phyloP scores from a whole-genome alignment of 2,888 invertebrate species.

The Nymphalis polychloros region DNA sequence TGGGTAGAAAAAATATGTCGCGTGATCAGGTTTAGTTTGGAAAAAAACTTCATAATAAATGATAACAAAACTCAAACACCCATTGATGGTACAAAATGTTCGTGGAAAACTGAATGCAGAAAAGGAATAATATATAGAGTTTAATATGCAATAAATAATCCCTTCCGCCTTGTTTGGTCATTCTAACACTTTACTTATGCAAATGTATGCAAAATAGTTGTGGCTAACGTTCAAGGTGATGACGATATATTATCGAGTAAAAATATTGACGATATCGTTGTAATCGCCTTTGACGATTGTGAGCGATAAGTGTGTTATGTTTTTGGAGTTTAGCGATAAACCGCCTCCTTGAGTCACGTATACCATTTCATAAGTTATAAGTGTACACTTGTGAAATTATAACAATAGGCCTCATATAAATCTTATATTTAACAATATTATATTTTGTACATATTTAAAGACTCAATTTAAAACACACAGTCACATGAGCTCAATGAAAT shows the following conservation, averaged over 20 bases:
- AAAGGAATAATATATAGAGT: constrained; percentile 22
- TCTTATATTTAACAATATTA: neutral
- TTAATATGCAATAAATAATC: constrained; percentile 32
- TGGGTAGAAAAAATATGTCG: constrained; percentile 20
- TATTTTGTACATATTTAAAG: too few species aligned
- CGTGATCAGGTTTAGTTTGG: neutral
- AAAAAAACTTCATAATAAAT: constrained; percentile 4
- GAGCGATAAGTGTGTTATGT: constrained; percentile 70
- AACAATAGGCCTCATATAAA: constrained; percentile 8
- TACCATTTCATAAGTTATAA: constrained; percentile 60
- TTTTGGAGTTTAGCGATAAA: constrained; percentile 65
- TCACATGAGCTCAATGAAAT: too few species aligned
- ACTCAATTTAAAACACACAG: too few species aligned
- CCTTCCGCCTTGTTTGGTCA: constrained; percentile 31
- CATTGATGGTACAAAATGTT: neutral
- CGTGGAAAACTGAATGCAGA: constrained; percentile 4
- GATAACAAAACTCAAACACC: neutral
- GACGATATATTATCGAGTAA: constrained; percentile 60
- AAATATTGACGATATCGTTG: constrained; percentile 55
- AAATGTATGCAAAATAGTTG: constrained; percentile 42
- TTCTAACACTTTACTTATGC: constrained; percentile 40
- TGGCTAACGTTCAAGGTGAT: constrained; percentile 63
- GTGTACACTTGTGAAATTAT: constrained; percentile 43
- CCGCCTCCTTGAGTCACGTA: constrained; percentile 73
- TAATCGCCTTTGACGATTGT: constrained; percentile 60